Conservation (phyloP, 2,113 vertebrate species). For the Turnix velox region DNA sequence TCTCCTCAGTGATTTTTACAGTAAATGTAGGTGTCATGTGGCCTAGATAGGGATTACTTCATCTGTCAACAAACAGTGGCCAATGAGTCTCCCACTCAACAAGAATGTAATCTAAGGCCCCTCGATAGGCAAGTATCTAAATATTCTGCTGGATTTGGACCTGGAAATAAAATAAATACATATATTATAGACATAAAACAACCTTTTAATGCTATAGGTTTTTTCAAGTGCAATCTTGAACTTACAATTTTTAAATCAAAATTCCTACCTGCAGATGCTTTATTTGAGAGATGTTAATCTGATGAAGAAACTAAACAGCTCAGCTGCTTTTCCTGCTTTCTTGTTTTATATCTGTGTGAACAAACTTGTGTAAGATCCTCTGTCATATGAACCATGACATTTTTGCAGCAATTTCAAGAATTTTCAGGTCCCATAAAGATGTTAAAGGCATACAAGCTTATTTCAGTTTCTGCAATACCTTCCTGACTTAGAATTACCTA, state of each 20-base stretch:
- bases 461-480: not conserved
- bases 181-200: not conserved
- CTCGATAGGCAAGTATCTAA: not conserved
- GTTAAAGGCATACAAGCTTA: not conserved
- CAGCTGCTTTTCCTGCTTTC: not conserved
- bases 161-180: not conserved
- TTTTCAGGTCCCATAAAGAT: not conserved
- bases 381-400: not conserved
- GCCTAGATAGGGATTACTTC: not conserved
- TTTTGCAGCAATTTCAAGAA: not conserved
- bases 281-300: not conserved
- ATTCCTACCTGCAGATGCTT: not conserved
- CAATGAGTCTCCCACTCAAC: not conserved
- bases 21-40: not conserved
- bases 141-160: not conserved
- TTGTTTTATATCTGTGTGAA: not conserved
- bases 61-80: not conserved
- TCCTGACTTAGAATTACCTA: not conserved
- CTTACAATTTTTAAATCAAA: not conserved
- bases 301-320: not conserved
- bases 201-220: not conserved
- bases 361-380: not conserved
- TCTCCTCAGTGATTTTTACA: not conserved
- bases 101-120: not conserved
- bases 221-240: not conserved